Conservation (phyloP, 64 coral and sea anemone genomes). For the Porites australiensis region DNA sequence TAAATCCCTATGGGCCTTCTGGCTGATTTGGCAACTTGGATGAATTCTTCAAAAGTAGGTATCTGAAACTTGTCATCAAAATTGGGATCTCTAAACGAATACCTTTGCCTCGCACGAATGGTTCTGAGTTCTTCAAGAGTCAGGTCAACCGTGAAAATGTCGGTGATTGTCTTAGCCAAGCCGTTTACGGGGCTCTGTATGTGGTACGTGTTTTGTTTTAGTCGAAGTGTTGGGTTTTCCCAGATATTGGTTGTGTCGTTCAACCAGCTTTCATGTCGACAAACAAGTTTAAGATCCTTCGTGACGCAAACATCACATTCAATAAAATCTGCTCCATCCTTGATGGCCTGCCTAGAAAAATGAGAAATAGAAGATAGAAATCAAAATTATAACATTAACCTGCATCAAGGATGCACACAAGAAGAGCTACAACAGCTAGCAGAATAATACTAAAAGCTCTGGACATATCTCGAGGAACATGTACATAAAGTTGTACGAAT, state of each 20-base stretch:
- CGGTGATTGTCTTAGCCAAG: background rate
- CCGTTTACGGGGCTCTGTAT: background rate
- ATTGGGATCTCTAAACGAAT: slow-evolving; percentile 40
- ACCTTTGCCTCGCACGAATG: slow-evolving; percentile 8
- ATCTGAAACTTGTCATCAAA: slow-evolving; percentile 14
- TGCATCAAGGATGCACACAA: background rate
- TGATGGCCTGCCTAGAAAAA: background rate
- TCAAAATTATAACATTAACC: no score
- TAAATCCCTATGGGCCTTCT: slow-evolving; percentile 2
- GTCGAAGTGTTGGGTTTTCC: background rate
- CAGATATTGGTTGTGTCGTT: slow-evolving; percentile 34
- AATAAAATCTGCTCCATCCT: slow-evolving; percentile 29
- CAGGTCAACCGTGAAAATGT: slow-evolving; percentile 32
- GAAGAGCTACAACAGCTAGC: background rate
- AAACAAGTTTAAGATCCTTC: slow-evolving; percentile 24
- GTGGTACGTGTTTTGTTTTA: slow-evolving; percentile 1
- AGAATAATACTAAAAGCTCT: no score
- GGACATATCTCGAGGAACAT: no score
- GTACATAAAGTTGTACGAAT: no score
- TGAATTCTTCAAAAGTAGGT: slow-evolving; percentile 37
- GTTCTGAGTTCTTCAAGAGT: slow-evolving; percentile 27
- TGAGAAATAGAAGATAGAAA: no score
- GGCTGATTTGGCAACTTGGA: slow-evolving; percentile 14
- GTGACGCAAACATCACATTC: slow-evolving; percentile 51
- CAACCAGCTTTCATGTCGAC: slow-evolving; percentile 39